Evolutionary conservation across 2,113 vertebrate genomes (phyloP), one percentile per base, ranked within the genome.

Genomic region (Boleophthalmus pectinirostris): DNA sequence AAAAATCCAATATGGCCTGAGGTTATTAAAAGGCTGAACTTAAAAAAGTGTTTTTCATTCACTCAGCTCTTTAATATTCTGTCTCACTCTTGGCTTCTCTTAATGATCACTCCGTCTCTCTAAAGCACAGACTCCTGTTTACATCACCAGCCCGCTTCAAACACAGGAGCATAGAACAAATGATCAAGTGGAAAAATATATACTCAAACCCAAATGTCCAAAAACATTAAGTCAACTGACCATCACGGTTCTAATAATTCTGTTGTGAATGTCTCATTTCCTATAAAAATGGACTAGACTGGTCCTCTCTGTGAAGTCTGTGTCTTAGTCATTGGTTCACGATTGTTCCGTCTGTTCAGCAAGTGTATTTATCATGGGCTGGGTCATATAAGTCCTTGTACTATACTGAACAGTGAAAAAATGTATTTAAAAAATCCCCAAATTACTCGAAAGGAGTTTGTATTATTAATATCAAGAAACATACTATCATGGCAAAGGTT

Each of bases 61-160:
- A 11, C 4, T n/a, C 71, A 71, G 67, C 67, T 72, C 58, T 65
- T 63, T n/a, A 66, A 63, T 61, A 24, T 53, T 68, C 43, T 51
- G 29, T 43, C 74, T 76, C 25, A 33, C 15, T 49, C 23, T 75
- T 0, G 6, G 53, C 66, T 66, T 33, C 21, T 54, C 51, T 75
- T 1, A 7, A 61, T 67, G 68, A 49, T 78, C 9, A 54, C 23
- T 23, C 66, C 43, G 72, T 51, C 66, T 49, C 51, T 15, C 68
- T 51, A 69, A 77, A 73, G 49, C n/a, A 43, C 38, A 43, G 38
- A 43, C 25, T 65, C 43, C 68, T 83, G 72, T 82, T 90, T 82
- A 70, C 29, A 66, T 66, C n/a, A 14, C 67, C 68, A 63, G 75
- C 54, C 72, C 71, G 46, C 71, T 63, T 77, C 70, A 72, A 73